Percentiles rank a stretch among this genome's conserved stretches.
Conservation (phyloP, 2,888 invertebrate genomes). For the Clistopyga incitator region DNA sequence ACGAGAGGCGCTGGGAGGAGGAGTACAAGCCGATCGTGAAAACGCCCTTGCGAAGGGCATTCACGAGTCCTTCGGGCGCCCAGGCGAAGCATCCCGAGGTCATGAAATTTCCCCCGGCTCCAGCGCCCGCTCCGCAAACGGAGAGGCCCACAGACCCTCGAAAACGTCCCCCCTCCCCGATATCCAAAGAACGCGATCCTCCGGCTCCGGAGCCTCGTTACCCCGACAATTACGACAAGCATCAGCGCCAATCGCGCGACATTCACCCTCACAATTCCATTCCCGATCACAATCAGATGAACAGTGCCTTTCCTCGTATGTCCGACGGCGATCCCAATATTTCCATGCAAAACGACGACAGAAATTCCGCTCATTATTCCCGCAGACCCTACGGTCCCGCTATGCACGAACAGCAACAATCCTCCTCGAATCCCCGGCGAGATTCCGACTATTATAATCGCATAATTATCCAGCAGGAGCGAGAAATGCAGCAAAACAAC, state of each 20-base stretch:
- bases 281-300: constrained; percentile 57
- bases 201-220: constrained; percentile 72
- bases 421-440: constrained; percentile 44
- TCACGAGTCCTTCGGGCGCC: constrained; percentile 35
- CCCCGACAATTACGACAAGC: constrained; percentile 79
- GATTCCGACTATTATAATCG: constrained; percentile 59
- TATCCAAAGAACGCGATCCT: constrained; percentile 52
- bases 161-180: constrained; percentile 66
- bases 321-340: constrained; percentile 58
- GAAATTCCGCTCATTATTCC: constrained; percentile 43
- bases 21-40: constrained; percentile 78
- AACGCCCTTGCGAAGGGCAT: constrained; percentile 64
- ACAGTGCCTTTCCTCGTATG: constrained; percentile 64
- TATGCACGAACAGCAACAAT: not conserved
- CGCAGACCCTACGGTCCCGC: constrained; percentile 37
- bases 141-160: constrained; percentile 67
- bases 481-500: constrained; percentile 40
- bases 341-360: constrained; percentile 36
- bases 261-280: constrained; percentile 47
- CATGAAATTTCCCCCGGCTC: constrained; percentile 44
- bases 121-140: not conserved
- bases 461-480: constrained; percentile 46
- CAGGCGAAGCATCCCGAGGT: constrained; percentile 48
- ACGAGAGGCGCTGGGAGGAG: constrained; percentile 75
- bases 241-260: constrained; percentile 72